A percentile compares a stretch with the other conserved stretches of the same genome.
These are phyloP conservation scores for Anoplolepis gracilipes DNA, from an alignment of 1,140 invertebrate species.

Conservation along the genomic window DNA sequence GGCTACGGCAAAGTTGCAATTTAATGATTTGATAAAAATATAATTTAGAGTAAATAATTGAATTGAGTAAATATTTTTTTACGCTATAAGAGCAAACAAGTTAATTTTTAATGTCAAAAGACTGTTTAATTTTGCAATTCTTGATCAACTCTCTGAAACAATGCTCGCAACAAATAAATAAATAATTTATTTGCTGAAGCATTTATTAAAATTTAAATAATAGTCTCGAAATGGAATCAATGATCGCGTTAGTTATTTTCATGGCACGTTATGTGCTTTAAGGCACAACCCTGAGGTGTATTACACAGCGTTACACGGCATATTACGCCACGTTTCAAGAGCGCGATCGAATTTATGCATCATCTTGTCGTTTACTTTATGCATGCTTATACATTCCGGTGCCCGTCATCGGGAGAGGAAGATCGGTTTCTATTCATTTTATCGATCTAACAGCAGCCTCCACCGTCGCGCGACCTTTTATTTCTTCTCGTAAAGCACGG, in stretches of 20 bases:
- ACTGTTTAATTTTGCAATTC: not conserved
- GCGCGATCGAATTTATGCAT: constrained; percentile 19
- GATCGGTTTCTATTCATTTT: constrained; percentile 49
- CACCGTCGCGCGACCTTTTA: constrained; percentile 33
- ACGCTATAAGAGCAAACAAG: not conserved
- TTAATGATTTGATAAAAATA: constrained; percentile 4
- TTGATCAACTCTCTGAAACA: not conserved
- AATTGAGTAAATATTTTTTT: not conserved
- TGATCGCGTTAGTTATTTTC: not conserved
- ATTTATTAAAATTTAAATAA: not conserved
- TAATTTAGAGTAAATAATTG: not conserved
- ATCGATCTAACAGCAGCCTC: constrained; percentile 55
- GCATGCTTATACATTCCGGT: constrained; percentile 13
- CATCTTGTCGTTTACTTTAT: constrained; percentile 30
- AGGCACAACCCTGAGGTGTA: not conserved
- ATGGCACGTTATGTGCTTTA: not conserved
- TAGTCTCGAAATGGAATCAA: not conserved
- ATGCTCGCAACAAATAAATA: not conserved
- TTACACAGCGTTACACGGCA: not conserved
- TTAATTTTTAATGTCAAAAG: not conserved
- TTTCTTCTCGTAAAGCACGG: constrained; percentile 42
- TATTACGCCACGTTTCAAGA: constrained; percentile 19
- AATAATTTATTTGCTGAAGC: not conserved
- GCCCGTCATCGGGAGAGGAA: constrained; percentile 36
- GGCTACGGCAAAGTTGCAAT: not conserved